These are phyloP conservation scores for Perodicticus potto DNA, from an alignment of 2,797 vertebrate species.

Conservation along the genomic window DNA sequence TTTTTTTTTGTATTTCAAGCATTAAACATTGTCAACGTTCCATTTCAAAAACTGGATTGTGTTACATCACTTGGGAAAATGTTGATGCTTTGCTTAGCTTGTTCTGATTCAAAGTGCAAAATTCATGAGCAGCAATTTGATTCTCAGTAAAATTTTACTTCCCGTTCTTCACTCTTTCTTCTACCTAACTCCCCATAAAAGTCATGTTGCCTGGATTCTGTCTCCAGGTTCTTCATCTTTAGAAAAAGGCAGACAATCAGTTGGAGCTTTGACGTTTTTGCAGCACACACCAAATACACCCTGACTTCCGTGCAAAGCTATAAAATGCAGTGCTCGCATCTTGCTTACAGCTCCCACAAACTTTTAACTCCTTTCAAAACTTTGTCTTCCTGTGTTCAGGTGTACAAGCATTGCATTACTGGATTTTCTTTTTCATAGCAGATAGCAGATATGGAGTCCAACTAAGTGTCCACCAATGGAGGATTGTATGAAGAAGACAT, in stretches of 20 bases:
- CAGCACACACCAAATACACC: fast-evolving
- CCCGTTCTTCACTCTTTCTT: background rate
- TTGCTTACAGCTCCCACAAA: background rate
- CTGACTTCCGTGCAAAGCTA: background rate
- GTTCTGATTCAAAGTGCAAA: background rate
- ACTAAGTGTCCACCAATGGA: too few species aligned
- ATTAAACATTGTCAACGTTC: background rate
- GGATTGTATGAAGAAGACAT: too few species aligned
- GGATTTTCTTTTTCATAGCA: background rate
- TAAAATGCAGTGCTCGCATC: background rate
- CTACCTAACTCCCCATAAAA: background rate
- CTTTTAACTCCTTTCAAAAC: background rate
- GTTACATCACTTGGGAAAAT: background rate
- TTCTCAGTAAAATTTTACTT: background rate
- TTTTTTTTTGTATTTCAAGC: background rate
- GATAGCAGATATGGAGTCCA: too few species aligned
- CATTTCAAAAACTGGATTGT: background rate
- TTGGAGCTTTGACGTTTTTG: background rate
- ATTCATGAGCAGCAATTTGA: background rate
- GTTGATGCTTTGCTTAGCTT: background rate
- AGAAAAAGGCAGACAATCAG: background rate
- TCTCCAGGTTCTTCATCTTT: background rate
- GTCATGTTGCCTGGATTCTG: background rate
- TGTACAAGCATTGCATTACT: background rate
- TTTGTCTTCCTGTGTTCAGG: background rate